Percentiles rank a stretch among this genome's conserved stretches.
Conservation (phyloP, 2,888 invertebrate genomes). For the Lysandra coridon region DNA sequence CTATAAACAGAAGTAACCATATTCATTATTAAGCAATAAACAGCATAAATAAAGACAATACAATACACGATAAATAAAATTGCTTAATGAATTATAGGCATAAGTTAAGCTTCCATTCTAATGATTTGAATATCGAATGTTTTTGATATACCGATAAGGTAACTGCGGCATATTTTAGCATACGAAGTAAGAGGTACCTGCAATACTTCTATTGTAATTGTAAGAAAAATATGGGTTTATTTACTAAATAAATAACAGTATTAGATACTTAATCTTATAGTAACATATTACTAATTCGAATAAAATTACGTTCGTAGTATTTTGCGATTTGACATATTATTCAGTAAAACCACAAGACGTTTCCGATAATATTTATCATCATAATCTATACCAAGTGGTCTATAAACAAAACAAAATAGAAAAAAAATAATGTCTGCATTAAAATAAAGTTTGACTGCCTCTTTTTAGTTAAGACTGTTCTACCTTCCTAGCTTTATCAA, state of each 20-base stretch:
- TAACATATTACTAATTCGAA: neutral
- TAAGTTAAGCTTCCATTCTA: constrained; percentile 27
- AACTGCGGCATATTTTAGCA: constrained; percentile 4
- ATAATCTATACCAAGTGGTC: too few species aligned
- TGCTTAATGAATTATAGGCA: constrained; percentile 25
- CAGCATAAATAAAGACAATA: constrained; percentile 25
- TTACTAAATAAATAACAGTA: neutral
- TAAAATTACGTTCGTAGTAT: too few species aligned
- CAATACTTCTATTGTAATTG: neutral
- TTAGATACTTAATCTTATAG: neutral
- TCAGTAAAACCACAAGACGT: neutral
- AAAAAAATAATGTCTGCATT: too few species aligned
- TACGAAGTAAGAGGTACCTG: neutral
- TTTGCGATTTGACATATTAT: neutral
- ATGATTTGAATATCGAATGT: constrained; percentile 29
- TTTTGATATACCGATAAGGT: constrained; percentile 17
- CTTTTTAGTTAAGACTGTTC: too few species aligned
- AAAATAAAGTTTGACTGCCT: too few species aligned
- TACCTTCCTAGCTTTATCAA: too few species aligned
- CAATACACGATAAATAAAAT: constrained; percentile 30
- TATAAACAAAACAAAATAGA: too few species aligned
- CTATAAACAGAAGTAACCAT: constrained; percentile 5
- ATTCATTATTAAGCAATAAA: constrained; percentile 17
- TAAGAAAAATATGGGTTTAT: neutral
- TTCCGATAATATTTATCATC: neutral